Evolutionary conservation across 2,888 invertebrate species (phyloP).

Genomic region (Laothoe populi): DNA sequence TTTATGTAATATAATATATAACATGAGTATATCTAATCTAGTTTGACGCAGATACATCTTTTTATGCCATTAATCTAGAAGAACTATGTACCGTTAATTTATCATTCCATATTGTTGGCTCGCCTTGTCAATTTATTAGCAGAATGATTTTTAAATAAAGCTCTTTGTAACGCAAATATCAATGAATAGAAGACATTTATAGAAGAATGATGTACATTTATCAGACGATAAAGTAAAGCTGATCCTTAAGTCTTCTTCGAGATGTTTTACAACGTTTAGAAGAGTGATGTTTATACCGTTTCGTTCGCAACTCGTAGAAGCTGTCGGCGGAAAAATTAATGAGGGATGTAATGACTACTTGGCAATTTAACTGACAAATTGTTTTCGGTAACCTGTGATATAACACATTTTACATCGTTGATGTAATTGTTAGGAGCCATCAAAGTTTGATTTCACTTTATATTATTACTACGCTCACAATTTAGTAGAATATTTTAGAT

Average conservation of each 20-base stretch:
- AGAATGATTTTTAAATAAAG: background rate
- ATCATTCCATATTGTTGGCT: background rate
- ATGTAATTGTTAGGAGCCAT: conserved; percentile 53
- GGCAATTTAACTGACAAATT: conserved; percentile 60
- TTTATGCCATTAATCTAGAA: background rate
- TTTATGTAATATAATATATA: background rate
- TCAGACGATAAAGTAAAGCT: conserved; percentile 60
- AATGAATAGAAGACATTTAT: background rate
- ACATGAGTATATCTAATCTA: background rate
- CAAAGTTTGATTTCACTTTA: conserved; percentile 35
- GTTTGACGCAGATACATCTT: background rate
- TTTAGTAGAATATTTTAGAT: background rate
- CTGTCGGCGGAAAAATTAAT: conserved; percentile 69
- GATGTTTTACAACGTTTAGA: conserved; percentile 53
- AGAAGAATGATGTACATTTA: conserved; percentile 51
- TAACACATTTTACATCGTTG: conserved; percentile 50
- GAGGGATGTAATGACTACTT: conserved; percentile 53
- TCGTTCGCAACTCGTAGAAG: conserved; percentile 57
- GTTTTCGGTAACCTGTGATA: conserved; percentile 50
- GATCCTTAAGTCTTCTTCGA: conserved; percentile 56
- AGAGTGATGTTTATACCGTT: conserved; percentile 62
- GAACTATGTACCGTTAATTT: background rate
- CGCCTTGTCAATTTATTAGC: conserved; percentile 7
- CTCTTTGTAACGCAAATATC: background rate
- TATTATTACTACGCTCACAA: background rate